These are phyloP conservation scores for Tenthredo notha DNA, from an alignment of 2,888 invertebrate genomes.

Conservation along the genomic window DNA sequence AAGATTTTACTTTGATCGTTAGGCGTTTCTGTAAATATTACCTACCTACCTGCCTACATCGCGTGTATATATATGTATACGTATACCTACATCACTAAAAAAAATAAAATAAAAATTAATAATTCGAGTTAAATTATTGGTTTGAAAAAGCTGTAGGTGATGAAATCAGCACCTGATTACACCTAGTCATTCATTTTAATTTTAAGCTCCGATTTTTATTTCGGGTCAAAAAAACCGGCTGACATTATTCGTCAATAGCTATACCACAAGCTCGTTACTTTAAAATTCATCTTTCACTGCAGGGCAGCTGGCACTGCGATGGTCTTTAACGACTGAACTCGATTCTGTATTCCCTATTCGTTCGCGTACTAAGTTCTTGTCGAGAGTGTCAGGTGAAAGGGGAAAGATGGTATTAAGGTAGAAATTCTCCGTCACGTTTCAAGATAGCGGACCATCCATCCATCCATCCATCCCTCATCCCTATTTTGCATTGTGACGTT, in stretches of 20 bases:
- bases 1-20: not conserved
- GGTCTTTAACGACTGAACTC: not conserved
- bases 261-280: not conserved
- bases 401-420: slow-evolving; percentile 17
- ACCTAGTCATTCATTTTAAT: not conserved
- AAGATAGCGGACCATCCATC: slow-evolving; percentile 1
- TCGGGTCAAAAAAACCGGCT: not conserved
- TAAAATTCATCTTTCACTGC: not conserved
- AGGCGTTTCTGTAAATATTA: slow-evolving; percentile 1
- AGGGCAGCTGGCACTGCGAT: not conserved
- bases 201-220: not conserved
- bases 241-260: not conserved
- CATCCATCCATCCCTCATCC: not conserved
- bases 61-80: not conserved
- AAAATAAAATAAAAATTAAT: not conserved
- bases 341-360: not conserved
- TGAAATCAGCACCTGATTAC: slow-evolving; percentile 25
- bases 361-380: not conserved
- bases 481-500: not conserved
- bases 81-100: not conserved
- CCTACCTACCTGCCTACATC: not conserved
- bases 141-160: not conserved
- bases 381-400: not conserved
- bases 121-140: slow-evolving; percentile 14
- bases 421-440: slow-evolving; percentile 31